Evolutionary conservation across 2,797 vertebrate genomes (phyloP).

Genomic region (Carduelis carduelis): DNA sequence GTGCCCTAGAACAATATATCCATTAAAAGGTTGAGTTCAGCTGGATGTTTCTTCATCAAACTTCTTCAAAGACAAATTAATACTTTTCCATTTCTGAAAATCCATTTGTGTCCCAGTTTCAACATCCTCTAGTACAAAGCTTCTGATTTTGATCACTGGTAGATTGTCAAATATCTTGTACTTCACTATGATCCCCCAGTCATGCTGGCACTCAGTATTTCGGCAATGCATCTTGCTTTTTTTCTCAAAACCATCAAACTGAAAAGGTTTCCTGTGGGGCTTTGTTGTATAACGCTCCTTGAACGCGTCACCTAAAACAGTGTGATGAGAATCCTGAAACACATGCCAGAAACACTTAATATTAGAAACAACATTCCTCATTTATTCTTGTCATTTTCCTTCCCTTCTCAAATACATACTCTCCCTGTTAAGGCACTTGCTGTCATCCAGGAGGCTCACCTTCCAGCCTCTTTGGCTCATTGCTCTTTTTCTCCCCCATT

Average conservation of each 20-base stretch:
- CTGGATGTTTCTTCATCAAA: conserved; percentile 67
- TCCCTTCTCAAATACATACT: background rate
- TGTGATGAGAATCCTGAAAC: conserved; percentile 73
- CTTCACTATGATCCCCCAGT: conserved; percentile 76
- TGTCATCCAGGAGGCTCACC: background rate
- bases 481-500: rapidly evolving
- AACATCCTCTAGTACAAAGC: conserved; percentile 73
- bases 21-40: background rate
- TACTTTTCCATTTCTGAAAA: conserved; percentile 72
- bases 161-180: conserved; percentile 72
- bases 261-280: conserved; percentile 26
- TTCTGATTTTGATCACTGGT: conserved; percentile 79
- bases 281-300: conserved; percentile 49
- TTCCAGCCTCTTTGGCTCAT: background rate
- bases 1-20: background rate
- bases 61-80: conserved; percentile 61
- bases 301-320: conserved; percentile 67
- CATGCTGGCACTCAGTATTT: conserved; percentile 54
- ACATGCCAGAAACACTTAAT: background rate
- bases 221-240: conserved; percentile 74
- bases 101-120: conserved; percentile 47
- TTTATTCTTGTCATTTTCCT: background rate
- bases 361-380: background rate
- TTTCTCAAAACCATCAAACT: conserved; percentile 64
- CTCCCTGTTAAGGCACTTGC: background rate